Evolutionary conservation across 2,113 vertebrate genomes (phyloP).

Genomic region (Hemibagrus wyckioides): DNA sequence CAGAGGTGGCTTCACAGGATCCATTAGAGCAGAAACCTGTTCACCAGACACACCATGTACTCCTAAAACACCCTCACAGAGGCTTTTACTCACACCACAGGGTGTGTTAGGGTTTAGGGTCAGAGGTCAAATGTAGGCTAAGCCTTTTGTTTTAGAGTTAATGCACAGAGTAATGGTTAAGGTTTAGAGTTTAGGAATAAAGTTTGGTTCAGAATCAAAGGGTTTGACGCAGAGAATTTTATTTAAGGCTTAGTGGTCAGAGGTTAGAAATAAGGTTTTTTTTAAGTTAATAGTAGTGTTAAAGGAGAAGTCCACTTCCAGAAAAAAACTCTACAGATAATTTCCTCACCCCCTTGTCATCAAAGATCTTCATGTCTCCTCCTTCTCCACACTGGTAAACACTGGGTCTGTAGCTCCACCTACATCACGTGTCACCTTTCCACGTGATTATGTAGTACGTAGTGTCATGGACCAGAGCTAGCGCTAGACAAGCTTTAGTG

Average conservation of each 20-base stretch:
- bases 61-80: neutral
- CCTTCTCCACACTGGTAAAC: too few relatives aligned
- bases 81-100: neutral
- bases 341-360: too few relatives aligned
- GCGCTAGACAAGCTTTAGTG: too few relatives aligned
- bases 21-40: slow-evolving; percentile 35
- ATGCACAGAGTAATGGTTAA: neutral
- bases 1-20: slow-evolving; percentile 67
- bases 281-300: neutral
- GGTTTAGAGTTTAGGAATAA: neutral
- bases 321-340: too few relatives aligned
- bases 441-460: too few relatives aligned
- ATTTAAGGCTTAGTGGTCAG: neutral
- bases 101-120: too few relatives aligned
- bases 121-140: neutral
- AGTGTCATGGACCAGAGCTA: too few relatives aligned
- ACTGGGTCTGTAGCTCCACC: too few relatives aligned
- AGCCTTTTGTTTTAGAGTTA: neutral
- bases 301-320: too few relatives aligned
- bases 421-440: too few relatives aligned
- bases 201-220: neutral
- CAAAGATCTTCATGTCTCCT: too few relatives aligned
- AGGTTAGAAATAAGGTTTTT: neutral
- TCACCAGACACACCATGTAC: slow-evolving; percentile 10
- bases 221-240: neutral